Conservation (phyloP, 2,113 vertebrate species). For the Typhlomys cinereus region DNA sequence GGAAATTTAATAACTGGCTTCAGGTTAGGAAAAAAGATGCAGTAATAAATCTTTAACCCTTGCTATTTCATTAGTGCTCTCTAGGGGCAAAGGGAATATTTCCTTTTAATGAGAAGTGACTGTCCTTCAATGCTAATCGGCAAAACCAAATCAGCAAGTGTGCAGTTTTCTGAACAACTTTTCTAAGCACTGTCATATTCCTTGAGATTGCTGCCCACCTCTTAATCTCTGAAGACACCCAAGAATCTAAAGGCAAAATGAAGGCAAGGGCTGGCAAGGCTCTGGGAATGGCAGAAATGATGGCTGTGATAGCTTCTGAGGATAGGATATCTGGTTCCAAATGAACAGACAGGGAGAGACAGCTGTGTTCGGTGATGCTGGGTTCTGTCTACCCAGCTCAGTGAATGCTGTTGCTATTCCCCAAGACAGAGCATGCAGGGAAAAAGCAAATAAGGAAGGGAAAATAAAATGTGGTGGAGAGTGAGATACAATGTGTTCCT, state of each 20-base stretch:
- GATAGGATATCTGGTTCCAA: not conserved
- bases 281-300: not conserved
- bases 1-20: constrained; percentile 23
- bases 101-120: not conserved
- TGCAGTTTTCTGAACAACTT: not conserved
- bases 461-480: not conserved
- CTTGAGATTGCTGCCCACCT: not conserved
- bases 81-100: not conserved
- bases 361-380: not conserved
- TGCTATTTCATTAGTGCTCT: not conserved
- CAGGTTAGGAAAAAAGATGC: not conserved
- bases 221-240: not conserved
- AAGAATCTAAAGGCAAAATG: not conserved
- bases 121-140: not conserved
- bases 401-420: not conserved
- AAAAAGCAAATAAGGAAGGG: not conserved
- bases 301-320: not conserved
- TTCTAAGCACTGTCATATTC: not conserved
- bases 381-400: not conserved
- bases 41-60: not conserved
- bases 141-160: not conserved
- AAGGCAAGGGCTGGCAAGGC: not conserved
- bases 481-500: not conserved
- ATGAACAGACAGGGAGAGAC: not conserved
- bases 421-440: not conserved